Evolutionary conservation across 2,888 invertebrate genomes (phyloP).

Genomic region (Diplazon laetatorius): DNA sequence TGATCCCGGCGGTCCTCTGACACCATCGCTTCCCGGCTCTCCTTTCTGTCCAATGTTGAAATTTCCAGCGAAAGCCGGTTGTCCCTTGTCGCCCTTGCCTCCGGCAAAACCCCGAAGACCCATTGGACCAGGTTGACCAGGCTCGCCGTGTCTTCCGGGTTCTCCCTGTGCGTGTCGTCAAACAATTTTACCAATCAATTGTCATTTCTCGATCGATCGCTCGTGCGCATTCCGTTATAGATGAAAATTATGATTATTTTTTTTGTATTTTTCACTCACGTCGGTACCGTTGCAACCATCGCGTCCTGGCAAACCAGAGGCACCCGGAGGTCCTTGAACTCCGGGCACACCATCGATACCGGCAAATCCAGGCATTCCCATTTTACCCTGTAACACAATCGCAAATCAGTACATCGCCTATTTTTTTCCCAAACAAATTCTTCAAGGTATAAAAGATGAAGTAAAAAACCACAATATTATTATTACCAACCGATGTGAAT

Average conservation of each 20-base stretch:
- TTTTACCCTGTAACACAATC: slow-evolving; percentile 85
- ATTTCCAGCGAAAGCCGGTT: slow-evolving; percentile 89
- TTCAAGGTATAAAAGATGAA: too few species aligned
- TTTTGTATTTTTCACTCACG: slow-evolving; percentile 87
- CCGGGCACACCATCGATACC: slow-evolving; percentile 91
- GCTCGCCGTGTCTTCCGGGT: slow-evolving; percentile 88
- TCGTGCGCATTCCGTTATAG: neutral
- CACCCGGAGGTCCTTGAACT: slow-evolving; percentile 86
- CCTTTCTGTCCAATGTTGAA: slow-evolving; percentile 93
- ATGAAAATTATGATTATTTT: too few species aligned
- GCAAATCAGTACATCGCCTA: neutral
- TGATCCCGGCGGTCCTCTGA: slow-evolving; percentile 86
- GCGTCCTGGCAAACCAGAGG: slow-evolving; percentile 91
- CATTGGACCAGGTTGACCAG: slow-evolving; percentile 90
- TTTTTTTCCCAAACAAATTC: neutral
- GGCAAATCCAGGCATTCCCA: slow-evolving; percentile 94
- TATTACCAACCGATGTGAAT: too few species aligned
- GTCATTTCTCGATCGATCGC: neutral
- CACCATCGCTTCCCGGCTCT: slow-evolving; percentile 91
- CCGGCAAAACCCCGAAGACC: slow-evolving; percentile 88
- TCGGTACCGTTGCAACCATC: slow-evolving; percentile 99
- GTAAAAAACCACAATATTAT: too few species aligned
- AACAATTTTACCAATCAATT: neutral
- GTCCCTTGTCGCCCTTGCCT: slow-evolving; percentile 90
- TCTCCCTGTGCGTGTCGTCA: slow-evolving; percentile 85